Conservation (phyloP, 2,888 invertebrate genomes). For the Alsophila aescularia region DNA sequence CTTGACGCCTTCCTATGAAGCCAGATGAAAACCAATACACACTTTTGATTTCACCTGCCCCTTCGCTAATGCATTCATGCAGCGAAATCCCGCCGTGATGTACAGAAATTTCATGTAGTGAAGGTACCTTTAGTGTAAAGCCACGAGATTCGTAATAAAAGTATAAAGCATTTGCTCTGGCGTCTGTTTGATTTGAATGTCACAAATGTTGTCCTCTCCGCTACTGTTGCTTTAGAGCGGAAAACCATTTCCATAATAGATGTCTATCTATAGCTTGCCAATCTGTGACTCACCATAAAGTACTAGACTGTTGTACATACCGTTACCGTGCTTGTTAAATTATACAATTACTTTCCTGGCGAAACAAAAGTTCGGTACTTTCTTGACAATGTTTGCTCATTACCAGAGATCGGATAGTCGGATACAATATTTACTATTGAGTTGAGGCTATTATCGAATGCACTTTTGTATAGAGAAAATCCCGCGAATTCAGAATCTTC, state of each 20-base stretch:
- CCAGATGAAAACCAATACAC: slow-evolving; percentile 33
- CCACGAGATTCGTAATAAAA: not conserved
- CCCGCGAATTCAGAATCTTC: too few species aligned
- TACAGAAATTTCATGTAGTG: slow-evolving; percentile 5
- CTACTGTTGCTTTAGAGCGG: slow-evolving; percentile 58
- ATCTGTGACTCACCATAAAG: slow-evolving; percentile 60
- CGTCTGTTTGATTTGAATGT: slow-evolving; percentile 34
- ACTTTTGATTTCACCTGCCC: slow-evolving; percentile 36
- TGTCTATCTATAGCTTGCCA: slow-evolving; percentile 48
- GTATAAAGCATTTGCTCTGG: not conserved
- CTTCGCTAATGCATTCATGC: slow-evolving; percentile 15
- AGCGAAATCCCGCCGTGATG: slow-evolving; percentile 9
- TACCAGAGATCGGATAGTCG: too few species aligned
- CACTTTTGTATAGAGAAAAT: too few species aligned
- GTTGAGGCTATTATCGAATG: too few species aligned
- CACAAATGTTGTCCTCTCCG: slow-evolving; percentile 29
- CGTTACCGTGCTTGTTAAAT: slow-evolving; percentile 52
- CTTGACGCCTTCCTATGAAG: slow-evolving; percentile 20
- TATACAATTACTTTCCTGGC: not conserved
- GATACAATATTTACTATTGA: too few species aligned
- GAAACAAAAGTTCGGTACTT: not conserved
- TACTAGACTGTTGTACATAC: slow-evolving; percentile 31
- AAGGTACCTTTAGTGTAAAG: not conserved
- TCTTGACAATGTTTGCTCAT: not conserved
- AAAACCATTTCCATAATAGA: slow-evolving; percentile 66